A percentile compares a stretch with the other conserved stretches of the same genome.
Evolutionary conservation across 2,113 vertebrate species (phyloP).

Genomic region (Leptodactylus fuscus): DNA sequence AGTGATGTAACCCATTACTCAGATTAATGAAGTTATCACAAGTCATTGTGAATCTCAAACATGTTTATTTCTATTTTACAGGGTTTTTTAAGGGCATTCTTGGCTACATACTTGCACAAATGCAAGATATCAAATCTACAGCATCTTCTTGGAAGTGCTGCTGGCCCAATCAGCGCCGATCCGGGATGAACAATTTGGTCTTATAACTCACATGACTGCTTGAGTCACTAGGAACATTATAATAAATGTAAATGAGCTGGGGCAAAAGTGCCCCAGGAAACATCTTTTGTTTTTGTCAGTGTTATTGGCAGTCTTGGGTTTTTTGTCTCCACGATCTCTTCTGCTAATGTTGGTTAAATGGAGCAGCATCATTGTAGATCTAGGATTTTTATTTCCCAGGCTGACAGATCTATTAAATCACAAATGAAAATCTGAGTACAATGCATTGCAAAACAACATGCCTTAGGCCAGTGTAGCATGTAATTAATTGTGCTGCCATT

Average conservation of each 20-base stretch:
- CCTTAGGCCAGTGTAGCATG: constrained; percentile 23
- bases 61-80: background rate
- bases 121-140: background rate
- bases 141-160: background rate
- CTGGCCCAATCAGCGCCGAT: no score
- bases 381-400: constrained; percentile 2
- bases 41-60: background rate
- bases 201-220: background rate
- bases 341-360: constrained; percentile 6
- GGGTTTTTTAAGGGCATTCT: background rate
- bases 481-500: constrained; percentile 53
- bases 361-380: constrained; percentile 4
- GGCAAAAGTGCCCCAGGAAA: background rate
- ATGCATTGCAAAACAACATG: constrained; percentile 36
- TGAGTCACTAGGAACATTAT: background rate
- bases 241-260: background rate
- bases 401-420: constrained; percentile 20
- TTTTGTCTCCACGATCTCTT: background rate
- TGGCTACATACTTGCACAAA: background rate
- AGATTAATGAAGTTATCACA: no score
- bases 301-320: background rate
- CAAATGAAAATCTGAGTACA: background rate
- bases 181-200: no score
- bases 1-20: no score
- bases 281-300: background rate